These are phyloP conservation scores for Salarias fasciatus DNA, from an alignment of 2,797 vertebrate species.

Conservation along the genomic window DNA sequence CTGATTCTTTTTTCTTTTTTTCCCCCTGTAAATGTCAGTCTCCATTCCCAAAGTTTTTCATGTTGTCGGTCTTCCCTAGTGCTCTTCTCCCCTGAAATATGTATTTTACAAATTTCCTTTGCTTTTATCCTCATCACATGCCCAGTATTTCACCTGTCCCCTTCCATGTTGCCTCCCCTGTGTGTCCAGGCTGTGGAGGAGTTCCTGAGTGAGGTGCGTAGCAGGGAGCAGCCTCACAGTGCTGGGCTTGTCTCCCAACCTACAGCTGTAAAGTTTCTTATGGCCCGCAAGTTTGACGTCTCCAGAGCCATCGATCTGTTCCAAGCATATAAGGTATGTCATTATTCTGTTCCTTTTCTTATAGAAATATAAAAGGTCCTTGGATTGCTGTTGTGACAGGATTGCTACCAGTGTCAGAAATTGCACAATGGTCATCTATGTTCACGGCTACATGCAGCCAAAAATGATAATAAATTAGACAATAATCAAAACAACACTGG, in stretches of 20 bases:
- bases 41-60: background rate
- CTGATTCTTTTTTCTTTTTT: conserved; percentile 2
- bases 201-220: conserved; percentile 85
- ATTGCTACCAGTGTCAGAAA: no score
- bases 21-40: conserved; percentile 9
- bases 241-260: conserved; percentile 85
- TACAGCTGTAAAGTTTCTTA: conserved; percentile 88
- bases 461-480: no score
- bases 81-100: background rate
- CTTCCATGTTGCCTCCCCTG: background rate
- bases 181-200: conserved; percentile 83
- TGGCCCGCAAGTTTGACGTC: conserved; percentile 89
- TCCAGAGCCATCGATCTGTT: conserved; percentile 86
- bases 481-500: no score
- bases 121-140: no score
- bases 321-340: conserved; percentile 86
- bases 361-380: no score
- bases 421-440: no score
- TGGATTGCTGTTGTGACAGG: no score
- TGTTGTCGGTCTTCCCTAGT: background rate
- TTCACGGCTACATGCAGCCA: no score
- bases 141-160: no score
- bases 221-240: conserved; percentile 83
- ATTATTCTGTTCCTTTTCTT: background rate
- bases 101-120: no score